Evolutionary conservation across 2,113 vertebrate species (phyloP).

Genomic region (Phalacrocorax carbo): DNA sequence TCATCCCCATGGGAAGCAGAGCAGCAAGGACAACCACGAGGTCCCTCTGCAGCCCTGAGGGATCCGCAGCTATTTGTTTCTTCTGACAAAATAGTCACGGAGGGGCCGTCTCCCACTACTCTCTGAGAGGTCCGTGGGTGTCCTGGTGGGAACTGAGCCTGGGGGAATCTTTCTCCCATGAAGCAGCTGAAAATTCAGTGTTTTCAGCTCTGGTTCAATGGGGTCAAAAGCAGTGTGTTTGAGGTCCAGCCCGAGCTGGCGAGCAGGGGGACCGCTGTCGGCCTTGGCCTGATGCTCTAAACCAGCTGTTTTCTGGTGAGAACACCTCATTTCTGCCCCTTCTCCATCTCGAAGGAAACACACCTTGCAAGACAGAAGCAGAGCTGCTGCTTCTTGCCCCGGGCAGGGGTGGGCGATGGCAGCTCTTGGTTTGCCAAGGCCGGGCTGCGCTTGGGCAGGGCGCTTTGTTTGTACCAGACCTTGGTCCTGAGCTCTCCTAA

Average conservation of each 20-base stretch:
- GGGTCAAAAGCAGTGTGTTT: fast-evolving
- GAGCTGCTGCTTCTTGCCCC: fast-evolving
- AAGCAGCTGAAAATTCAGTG: neutral
- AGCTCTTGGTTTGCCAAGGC: neutral
- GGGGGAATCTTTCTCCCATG: fast-evolving
- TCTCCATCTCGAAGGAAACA: neutral
- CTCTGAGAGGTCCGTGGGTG: fast-evolving
- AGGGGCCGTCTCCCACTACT: neutral
- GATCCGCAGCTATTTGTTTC: neutral
- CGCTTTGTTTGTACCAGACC: neutral
- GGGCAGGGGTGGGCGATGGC: fast-evolving
- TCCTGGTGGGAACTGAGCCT: neutral
- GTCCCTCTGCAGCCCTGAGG: neutral
- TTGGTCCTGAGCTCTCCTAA: neutral
- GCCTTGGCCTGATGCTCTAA: neutral
- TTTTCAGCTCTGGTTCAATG: neutral
- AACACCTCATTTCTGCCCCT: neutral
- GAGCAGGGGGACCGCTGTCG: fast-evolving
- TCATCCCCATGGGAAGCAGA: neutral
- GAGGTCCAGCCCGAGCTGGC: fast-evolving
- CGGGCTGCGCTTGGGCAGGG: neutral
- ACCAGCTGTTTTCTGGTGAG: neutral
- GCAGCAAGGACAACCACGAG: fast-evolving
- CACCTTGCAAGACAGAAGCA: neutral
- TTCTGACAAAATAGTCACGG: neutral